phyloP scores from a whole-genome alignment of 2,888 invertebrate species.

The Proisotoma minuta region DNA sequence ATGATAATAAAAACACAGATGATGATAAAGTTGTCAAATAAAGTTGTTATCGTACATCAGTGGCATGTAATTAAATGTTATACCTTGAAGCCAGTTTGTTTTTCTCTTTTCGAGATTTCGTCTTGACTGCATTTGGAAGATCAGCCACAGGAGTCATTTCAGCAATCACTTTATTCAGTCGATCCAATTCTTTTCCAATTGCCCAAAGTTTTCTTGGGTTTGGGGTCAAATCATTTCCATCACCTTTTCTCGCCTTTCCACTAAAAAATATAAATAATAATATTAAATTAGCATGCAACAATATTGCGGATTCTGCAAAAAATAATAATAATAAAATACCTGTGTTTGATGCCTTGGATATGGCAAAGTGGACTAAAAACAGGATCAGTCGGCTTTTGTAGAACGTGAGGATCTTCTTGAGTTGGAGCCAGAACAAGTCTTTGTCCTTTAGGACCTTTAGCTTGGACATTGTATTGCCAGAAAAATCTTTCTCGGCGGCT shows the following conservation, averaged over 20 bases:
- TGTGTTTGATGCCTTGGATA: conserved; percentile 82
- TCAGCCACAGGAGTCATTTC: conserved; percentile 95
- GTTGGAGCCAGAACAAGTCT: conserved; percentile 76
- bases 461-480: conserved; percentile 98
- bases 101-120: conserved; percentile 93
- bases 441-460: conserved; percentile 95
- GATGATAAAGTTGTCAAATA: neutral
- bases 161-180: conserved; percentile 83
- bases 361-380: conserved; percentile 92
- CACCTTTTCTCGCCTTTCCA: conserved; percentile 90
- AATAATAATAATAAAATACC: conserved; percentile 53
- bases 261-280: conserved; percentile 52
- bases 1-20: conserved; percentile 19
- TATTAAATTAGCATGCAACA: neutral
- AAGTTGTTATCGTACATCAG: neutral
- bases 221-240: conserved; percentile 94
- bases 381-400: conserved; percentile 87
- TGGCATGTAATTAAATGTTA: conserved; percentile 2
- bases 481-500: conserved; percentile 69
- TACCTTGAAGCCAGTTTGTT: conserved; percentile 88
- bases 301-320: neutral
- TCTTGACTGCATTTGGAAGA: conserved; percentile 78
- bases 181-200: conserved; percentile 88
- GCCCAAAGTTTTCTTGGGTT: conserved; percentile 84
- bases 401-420: conserved; percentile 83